These are phyloP conservation scores for Cyclina sinensis DNA, from an alignment of 1,140 invertebrate genomes.

Conservation along the genomic window DNA sequence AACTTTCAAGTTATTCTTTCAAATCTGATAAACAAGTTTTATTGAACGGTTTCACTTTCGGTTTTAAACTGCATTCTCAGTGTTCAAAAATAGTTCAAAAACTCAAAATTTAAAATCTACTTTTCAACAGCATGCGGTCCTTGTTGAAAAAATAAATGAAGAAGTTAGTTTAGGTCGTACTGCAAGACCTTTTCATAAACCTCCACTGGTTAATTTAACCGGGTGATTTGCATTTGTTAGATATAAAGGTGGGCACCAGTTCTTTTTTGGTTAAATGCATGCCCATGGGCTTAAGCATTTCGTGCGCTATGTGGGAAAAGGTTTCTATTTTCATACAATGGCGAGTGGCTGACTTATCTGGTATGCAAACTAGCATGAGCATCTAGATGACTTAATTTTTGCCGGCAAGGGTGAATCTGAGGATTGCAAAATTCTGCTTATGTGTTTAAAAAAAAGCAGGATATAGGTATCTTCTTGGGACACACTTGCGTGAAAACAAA, in stretches of 20 bases:
- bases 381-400: conserved; percentile 65
- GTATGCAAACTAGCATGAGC: background rate
- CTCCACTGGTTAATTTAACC: conserved; percentile 47
- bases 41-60: background rate
- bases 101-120: conserved; percentile 18
- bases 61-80: conserved; percentile 11
- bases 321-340: conserved; percentile 59
- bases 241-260: background rate
- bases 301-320: conserved; percentile 54
- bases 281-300: conserved; percentile 12
- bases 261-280: conserved; percentile 28
- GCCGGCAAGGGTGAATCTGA: background rate
- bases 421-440: background rate
- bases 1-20: background rate
- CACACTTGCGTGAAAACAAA: background rate
- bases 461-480: no score
- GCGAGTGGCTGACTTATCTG: background rate
- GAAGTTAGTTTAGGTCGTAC: conserved; percentile 53
- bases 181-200: conserved; percentile 45
- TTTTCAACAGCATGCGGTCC: background rate
- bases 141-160: conserved; percentile 12
- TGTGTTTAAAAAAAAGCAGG: background rate
- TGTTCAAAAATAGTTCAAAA: background rate
- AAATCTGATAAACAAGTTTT: background rate
- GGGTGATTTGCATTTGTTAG: conserved; percentile 27